A percentile compares a stretch with the other conserved stretches of the same genome.
phyloP scores from a whole-genome alignment of 2,797 vertebrate genomes.

The Paramormyrops hopkinsi region DNA sequence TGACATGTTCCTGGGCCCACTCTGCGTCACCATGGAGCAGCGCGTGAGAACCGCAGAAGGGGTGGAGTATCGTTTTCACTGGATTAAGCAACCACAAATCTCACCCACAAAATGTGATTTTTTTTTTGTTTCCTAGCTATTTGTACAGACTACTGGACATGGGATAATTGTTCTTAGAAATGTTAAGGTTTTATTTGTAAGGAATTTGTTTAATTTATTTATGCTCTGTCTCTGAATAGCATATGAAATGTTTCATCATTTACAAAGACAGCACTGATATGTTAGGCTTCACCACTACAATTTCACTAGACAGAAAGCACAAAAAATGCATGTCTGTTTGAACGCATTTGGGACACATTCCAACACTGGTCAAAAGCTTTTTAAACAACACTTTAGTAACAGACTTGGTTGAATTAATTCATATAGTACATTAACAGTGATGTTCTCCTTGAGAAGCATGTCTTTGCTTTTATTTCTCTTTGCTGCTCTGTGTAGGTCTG shows the following conservation, averaged over 20 bases:
- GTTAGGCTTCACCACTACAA: not conserved
- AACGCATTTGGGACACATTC: not conserved
- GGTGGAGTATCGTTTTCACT: slow-evolving; percentile 24
- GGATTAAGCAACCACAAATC: slow-evolving; percentile 31
- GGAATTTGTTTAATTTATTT: not conserved
- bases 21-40: not conserved
- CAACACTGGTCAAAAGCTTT: not conserved
- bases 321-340: not conserved
- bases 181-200: not conserved
- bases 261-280: not conserved
- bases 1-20: not conserved
- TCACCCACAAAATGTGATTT: slow-evolving; percentile 25
- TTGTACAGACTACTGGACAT: not conserved
- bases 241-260: not conserved
- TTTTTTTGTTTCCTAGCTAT: slow-evolving; percentile 18
- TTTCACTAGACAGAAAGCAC: slow-evolving; percentile 2
- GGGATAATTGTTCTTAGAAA: not conserved
- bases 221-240: not conserved
- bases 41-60: not conserved
- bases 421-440: not conserved
- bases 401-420: not conserved
- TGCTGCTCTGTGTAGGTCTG: not conserved
- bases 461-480: not conserved
- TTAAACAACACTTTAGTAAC: not conserved
- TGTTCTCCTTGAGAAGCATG: slow-evolving; percentile 6